A percentile compares a stretch with the other conserved stretches of the same genome.
Evolutionary conservation across 2,888 invertebrate genomes (phyloP).

Genomic region (Eumacrocentrus americanus): DNA sequence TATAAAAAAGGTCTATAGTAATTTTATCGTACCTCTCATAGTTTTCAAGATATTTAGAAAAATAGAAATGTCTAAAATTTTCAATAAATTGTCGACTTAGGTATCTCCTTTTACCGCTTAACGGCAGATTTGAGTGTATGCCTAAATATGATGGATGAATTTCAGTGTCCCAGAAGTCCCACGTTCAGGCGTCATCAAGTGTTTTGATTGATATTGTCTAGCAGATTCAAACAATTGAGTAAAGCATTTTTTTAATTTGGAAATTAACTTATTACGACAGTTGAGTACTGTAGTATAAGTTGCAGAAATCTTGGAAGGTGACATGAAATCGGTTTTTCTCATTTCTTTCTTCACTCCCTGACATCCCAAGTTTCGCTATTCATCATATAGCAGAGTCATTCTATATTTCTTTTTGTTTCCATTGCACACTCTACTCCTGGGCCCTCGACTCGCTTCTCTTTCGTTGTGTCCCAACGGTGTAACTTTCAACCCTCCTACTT

Average conservation of each 20-base stretch:
- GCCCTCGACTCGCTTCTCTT: background rate
- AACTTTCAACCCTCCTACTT: constrained; percentile 20
- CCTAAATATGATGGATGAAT: no score
- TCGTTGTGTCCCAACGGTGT: constrained; percentile 10
- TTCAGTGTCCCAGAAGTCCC: no score
- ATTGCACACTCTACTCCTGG: no score
- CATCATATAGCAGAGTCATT: background rate
- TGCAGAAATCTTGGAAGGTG: no score
- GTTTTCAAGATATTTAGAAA: background rate
- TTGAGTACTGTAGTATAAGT: no score
- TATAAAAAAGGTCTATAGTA: background rate
- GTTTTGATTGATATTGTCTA: no score
- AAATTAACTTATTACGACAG: no score
- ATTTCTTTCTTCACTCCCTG: no score
- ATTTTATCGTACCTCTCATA: background rate
- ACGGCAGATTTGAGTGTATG: no score
- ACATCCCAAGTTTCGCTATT: no score
- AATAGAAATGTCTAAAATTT: background rate
- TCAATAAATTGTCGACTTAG: background rate
- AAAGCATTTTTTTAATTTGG: background rate
- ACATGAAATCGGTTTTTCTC: background rate
- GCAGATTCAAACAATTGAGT: no score
- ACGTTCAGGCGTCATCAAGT: no score
- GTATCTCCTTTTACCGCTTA: background rate
- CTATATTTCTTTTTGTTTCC: background rate